phyloP scores from a whole-genome alignment of 2,888 invertebrate species.

The Tipula helvola region DNA sequence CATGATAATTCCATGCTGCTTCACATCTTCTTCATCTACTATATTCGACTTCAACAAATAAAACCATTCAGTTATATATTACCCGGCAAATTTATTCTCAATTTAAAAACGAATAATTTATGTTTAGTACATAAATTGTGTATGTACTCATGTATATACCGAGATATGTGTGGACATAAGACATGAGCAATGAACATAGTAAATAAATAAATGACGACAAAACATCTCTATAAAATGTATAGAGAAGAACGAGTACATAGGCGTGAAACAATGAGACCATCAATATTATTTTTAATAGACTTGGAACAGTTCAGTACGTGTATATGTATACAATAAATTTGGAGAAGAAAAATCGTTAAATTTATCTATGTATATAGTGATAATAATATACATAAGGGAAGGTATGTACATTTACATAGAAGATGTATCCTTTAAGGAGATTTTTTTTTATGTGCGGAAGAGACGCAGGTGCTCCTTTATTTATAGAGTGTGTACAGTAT shows the following conservation, averaged over 20 bases:
- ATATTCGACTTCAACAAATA: not conserved
- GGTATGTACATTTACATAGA: no score
- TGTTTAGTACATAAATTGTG: not conserved
- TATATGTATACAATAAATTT: no score
- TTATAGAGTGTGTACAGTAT: not conserved
- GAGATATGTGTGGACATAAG: not conserved
- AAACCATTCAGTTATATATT: not conserved
- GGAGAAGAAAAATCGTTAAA: not conserved
- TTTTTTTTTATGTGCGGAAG: not conserved
- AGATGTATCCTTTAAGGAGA: not conserved
- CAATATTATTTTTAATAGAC: not conserved
- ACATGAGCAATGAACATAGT: not conserved
- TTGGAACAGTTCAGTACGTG: not conserved
- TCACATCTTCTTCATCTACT: not conserved
- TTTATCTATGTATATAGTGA: not conserved
- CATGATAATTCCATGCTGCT: no score
- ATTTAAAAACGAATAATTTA: not conserved
- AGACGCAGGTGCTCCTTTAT: not conserved
- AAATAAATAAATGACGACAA: not conserved
- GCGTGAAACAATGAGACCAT: not conserved
- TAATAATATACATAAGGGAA: not conserved
- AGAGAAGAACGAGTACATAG: not conserved
- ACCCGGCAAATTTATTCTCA: not conserved
- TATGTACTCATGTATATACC: not conserved
- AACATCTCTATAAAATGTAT: not conserved